Base-by-base conservation (phyloP, 2,797 vertebrate genomes). In the Denticeps clupeoides region DNA sequence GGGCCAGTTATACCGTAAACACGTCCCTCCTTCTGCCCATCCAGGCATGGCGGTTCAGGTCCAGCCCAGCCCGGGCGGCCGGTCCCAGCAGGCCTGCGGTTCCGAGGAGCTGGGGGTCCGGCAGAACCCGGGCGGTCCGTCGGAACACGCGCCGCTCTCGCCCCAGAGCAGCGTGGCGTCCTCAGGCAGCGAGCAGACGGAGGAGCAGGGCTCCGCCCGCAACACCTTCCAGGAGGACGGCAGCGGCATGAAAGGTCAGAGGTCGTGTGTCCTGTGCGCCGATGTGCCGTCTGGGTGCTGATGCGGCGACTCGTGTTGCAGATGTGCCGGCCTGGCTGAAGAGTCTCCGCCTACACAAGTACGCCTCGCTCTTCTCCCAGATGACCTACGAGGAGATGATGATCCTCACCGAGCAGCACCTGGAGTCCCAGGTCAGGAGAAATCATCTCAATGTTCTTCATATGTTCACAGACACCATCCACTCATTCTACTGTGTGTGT, bases 371-470 rank as follows among this genome's bases (percentile, higher is more conserved):
- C 19, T 97, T 97, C 70, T 91, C 90, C 41, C 93, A 96, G 74
- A 90, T 97, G 87, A 91, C 79, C 52, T 97, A 96, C 0, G 92
- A 96, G 43, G 93, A 97, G 71, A 97, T 97, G 93, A 96, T 97
- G 91, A 88, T 89, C 21, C 82, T 97, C 58, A 93, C 91, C 1
- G 93, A 97, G 65, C 89, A 91, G 16, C 93, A 94, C 67, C 75
- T 97, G 47, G 93, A 97, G 74, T 91, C 89, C 0, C 92, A 96
- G 89, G 93, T 97, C 4, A 11, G 9, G 27, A 27, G 2, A 11
- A 9, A 27, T 27, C 9, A 27, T 10, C 3, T 8, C 9, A 10
- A 27, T 27, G 26, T 27, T 23, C 23, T 22, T 23, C 23, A 22
- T 6, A 23, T 23, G 25, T 24, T 25, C 24, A 25, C 24, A 25